Conservation (phyloP, 64 coral and sea anemone genomes). For the Acropora tenuis region DNA sequence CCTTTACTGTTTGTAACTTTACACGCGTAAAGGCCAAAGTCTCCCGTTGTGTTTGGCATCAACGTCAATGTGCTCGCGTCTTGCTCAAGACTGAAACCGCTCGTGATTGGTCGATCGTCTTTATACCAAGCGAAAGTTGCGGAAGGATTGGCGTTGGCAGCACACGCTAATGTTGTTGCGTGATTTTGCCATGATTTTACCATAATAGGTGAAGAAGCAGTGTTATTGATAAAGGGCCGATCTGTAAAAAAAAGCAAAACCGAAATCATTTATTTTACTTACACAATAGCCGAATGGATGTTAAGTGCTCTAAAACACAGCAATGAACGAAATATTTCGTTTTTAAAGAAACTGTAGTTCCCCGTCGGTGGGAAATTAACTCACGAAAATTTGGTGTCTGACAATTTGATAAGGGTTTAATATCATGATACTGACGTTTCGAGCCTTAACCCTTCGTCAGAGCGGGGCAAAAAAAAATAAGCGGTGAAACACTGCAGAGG, state of each 20-base stretch:
- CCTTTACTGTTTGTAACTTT: constrained; percentile 45
- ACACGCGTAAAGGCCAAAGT: constrained; percentile 54
- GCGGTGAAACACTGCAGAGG: too few relatives aligned
- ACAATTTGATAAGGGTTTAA: too few relatives aligned
- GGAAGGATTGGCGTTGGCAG: constrained; percentile 21
- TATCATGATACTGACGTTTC: too few relatives aligned
- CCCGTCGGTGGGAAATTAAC: too few relatives aligned
- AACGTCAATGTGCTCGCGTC: constrained; percentile 4
- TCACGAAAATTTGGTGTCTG: too few relatives aligned
- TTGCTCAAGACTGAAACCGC: not conserved
- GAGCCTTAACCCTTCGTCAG: too few relatives aligned
- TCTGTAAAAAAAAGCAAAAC: not conserved
- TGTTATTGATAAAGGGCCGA: constrained; percentile 20
- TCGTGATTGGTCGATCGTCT: not conserved
- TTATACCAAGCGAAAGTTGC: constrained; percentile 41
- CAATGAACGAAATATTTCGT: too few relatives aligned
- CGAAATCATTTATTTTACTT: too few relatives aligned
- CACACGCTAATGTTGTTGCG: constrained; percentile 6
- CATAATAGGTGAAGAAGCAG: not conserved
- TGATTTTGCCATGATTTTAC: constrained; percentile 18
- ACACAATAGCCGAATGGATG: too few relatives aligned
- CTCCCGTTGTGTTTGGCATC: not conserved
- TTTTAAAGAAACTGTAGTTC: too few relatives aligned
- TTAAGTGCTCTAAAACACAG: too few relatives aligned
- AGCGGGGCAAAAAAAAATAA: too few relatives aligned